Percentiles rank a stretch among this genome's conserved stretches.
phyloP scores from a whole-genome alignment of 2,797 vertebrate species.

The Sebastes oblongus region DNA sequence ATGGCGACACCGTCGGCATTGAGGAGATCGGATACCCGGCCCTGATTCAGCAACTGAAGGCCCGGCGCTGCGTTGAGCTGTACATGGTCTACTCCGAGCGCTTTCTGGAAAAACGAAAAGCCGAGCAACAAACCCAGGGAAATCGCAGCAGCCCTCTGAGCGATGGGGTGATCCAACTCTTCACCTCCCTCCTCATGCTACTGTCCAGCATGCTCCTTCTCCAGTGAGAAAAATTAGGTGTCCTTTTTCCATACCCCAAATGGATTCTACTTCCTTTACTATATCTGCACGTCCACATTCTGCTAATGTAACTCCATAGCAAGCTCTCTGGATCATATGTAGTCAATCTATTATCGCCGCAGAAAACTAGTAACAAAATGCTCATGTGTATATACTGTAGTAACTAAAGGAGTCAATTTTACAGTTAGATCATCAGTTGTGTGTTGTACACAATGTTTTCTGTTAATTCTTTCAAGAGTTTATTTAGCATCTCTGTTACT shows the following conservation, averaged over 20 bases:
- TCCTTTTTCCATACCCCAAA: background rate
- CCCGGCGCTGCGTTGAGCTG: conserved; percentile 66
- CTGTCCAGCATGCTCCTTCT: conserved; percentile 75
- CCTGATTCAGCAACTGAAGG: conserved; percentile 75
- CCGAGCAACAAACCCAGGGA: conserved; percentile 11
- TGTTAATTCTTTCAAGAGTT: background rate
- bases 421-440: background rate
- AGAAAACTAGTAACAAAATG: background rate
- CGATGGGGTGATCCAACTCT: conserved; percentile 46
- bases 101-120: conserved; percentile 58
- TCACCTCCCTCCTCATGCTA: conserved; percentile 65
- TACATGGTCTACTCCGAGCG: conserved; percentile 70
- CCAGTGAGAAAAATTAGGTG: conserved; percentile 56
- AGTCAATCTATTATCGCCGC: background rate
- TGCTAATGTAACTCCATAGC: background rate
- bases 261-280: conserved; percentile 20
- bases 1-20: conserved; percentile 73
- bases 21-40: conserved; percentile 80
- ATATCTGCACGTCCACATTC: conserved; percentile 23
- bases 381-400: background rate
- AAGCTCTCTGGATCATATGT: background rate
- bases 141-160: conserved; percentile 34
- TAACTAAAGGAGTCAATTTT: background rate
- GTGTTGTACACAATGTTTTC: conserved; percentile 9
- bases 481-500: background rate